These are phyloP conservation scores for Coreius guichenoti DNA, from an alignment of 2,797 vertebrate genomes.

Conservation along the genomic window DNA sequence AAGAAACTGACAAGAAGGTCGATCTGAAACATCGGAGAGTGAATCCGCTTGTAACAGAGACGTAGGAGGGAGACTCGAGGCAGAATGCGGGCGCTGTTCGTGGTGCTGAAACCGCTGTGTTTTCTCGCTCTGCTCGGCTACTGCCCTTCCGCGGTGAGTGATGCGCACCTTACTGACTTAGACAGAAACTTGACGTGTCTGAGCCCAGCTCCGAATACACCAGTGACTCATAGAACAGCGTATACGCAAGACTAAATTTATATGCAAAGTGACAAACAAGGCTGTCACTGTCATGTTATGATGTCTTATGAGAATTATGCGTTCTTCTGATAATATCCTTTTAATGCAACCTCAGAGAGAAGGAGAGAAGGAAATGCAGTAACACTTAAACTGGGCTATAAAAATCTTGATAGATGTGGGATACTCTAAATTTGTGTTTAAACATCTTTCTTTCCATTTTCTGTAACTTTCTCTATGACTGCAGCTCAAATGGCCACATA, in stretches of 20 bases:
- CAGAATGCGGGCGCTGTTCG: constrained; percentile 86
- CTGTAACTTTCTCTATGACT: background rate
- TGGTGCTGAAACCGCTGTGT: constrained; percentile 86
- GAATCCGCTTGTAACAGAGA: constrained; percentile 39
- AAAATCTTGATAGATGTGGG: background rate
- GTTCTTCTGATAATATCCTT: background rate
- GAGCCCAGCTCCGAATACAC: constrained; percentile 3
- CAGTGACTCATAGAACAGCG: background rate
- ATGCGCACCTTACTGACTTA: constrained; percentile 54
- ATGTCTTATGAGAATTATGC: background rate
- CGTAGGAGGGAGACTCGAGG: constrained; percentile 64
- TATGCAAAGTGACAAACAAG: background rate
- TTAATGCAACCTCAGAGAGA: background rate
- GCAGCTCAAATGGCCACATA: background rate
- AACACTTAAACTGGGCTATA: background rate
- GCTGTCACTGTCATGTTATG: background rate
- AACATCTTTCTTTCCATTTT: background rate
- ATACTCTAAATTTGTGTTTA: background rate
- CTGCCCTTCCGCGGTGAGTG: constrained; percentile 87
- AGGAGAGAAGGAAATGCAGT: background rate
- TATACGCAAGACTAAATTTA: background rate
- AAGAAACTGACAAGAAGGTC: constrained; percentile 52
- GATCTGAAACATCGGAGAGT: constrained; percentile 14
- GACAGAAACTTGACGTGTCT: constrained; percentile 10
- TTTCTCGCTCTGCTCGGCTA: constrained; percentile 85